A percentile compares a stretch with the other conserved stretches of the same genome.
Conservation (phyloP, 2,113 vertebrate genomes). For the Hyla sarda region DNA sequence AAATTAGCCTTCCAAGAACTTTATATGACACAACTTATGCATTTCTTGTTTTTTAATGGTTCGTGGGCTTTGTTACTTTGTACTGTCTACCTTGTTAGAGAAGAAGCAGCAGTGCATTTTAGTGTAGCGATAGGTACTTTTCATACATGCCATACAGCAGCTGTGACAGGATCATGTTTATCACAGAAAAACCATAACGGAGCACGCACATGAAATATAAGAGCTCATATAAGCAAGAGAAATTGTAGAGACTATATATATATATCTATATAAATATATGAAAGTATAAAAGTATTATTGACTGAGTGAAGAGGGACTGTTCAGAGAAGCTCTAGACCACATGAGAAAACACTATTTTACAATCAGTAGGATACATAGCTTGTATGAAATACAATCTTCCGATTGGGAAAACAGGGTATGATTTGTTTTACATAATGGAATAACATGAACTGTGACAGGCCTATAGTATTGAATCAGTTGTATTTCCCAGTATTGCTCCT, state of each 20-base stretch:
- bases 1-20: conserved; percentile 74
- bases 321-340: conserved; percentile 68
- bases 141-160: conserved; percentile 66
- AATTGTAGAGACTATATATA: conserved; percentile 27
- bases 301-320: conserved; percentile 69
- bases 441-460: neutral
- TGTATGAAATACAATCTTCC: conserved; percentile 69
- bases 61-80: conserved; percentile 78
- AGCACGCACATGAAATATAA: conserved; percentile 61
- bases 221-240: conserved; percentile 74
- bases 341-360: conserved; percentile 74
- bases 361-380: conserved; percentile 73
- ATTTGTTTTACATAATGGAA: conserved; percentile 12
- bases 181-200: conserved; percentile 64
- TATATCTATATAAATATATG: conserved; percentile 66
- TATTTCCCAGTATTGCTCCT: conserved; percentile 20
- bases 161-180: conserved; percentile 74
- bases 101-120: conserved; percentile 73
- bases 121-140: conserved; percentile 71
- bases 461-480: neutral
- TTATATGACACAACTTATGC: conserved; percentile 76
- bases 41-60: conserved; percentile 77
- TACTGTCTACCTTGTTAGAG: conserved; percentile 75
- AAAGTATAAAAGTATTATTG: conserved; percentile 69
- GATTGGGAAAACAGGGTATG: conserved; percentile 63